Percentiles rank a stretch among this genome's conserved stretches.
phyloP scores from a whole-genome alignment of 1,140 invertebrate genomes.

The Dendrolimus kikuchii region DNA sequence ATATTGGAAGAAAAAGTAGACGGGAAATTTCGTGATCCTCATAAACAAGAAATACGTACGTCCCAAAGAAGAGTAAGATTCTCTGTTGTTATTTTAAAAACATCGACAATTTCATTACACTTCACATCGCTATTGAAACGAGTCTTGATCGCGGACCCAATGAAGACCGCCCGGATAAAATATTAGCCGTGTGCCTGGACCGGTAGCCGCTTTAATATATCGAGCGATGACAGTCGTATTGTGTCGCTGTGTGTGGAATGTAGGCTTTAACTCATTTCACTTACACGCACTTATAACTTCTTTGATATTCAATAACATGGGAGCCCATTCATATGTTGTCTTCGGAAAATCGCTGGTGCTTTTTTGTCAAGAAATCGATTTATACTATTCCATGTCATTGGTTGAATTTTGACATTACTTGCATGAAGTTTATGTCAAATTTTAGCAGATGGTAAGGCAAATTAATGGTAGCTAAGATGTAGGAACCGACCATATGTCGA shows the following conservation, averaged over 20 bases:
- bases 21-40: too few species aligned
- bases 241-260: constrained; percentile 18
- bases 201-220: constrained; percentile 43
- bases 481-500: too few species aligned
- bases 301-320: too few species aligned
- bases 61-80: background rate
- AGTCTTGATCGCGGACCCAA: constrained; percentile 38
- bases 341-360: too few species aligned
- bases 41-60: background rate
- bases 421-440: too few species aligned
- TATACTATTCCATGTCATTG: too few species aligned
- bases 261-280: constrained; percentile 8
- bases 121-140: constrained; percentile 27
- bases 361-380: too few species aligned
- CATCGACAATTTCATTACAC: constrained; percentile 1
- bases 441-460: too few species aligned
- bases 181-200: constrained; percentile 46
- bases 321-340: too few species aligned
- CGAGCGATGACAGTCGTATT: constrained; percentile 42
- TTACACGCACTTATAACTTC: background rate
- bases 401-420: too few species aligned
- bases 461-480: too few species aligned
- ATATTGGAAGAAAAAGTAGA: too few species aligned
- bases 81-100: background rate
- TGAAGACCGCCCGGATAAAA: constrained; percentile 64